Conservation (phyloP, 30 jellyfish, hydroid and myxozoan genomes). For the Chrysaora quinquecirrha region DNA sequence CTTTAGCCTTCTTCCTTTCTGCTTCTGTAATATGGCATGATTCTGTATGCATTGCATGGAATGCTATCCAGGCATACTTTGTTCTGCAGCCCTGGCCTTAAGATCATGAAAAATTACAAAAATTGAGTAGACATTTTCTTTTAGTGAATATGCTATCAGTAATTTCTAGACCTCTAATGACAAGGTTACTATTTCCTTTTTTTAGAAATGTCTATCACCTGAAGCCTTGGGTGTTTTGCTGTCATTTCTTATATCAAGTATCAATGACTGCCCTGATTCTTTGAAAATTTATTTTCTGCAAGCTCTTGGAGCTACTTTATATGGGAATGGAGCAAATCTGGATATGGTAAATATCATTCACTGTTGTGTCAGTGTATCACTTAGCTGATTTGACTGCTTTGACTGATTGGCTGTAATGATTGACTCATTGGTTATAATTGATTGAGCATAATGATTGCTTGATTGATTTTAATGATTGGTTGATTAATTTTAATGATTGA, state of each 20-base stretch:
- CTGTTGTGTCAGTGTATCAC: no score
- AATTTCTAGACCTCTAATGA: no score
- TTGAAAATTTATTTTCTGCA: conserved; percentile 62
- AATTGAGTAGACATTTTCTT: not conserved
- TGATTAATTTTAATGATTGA: no score
- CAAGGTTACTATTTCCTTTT: not conserved
- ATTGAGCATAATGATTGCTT: no score
- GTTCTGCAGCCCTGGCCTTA: no score
- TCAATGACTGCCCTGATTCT: conserved; percentile 22
- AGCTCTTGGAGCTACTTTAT: conserved; percentile 78
- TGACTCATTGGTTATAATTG: no score
- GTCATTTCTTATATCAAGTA: conserved; percentile 48
- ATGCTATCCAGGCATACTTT: no score
- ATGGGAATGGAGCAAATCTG: conserved; percentile 77
- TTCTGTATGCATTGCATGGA: not conserved
- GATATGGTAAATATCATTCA: conserved; percentile 79
- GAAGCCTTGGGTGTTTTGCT: conserved; percentile 21
- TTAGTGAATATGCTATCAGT: not conserved
- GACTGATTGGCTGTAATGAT: no score
- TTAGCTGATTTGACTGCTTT: not conserved
- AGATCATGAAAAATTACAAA: no score
- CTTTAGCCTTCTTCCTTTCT: not conserved
- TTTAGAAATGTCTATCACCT: conserved; percentile 29
- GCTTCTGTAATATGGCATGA: not conserved
- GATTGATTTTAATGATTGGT: no score